Evolutionary conservation across 2,797 vertebrate species (phyloP), one percentile per base, ranked within the genome.

Genomic region (Ispidina picta): DNA sequence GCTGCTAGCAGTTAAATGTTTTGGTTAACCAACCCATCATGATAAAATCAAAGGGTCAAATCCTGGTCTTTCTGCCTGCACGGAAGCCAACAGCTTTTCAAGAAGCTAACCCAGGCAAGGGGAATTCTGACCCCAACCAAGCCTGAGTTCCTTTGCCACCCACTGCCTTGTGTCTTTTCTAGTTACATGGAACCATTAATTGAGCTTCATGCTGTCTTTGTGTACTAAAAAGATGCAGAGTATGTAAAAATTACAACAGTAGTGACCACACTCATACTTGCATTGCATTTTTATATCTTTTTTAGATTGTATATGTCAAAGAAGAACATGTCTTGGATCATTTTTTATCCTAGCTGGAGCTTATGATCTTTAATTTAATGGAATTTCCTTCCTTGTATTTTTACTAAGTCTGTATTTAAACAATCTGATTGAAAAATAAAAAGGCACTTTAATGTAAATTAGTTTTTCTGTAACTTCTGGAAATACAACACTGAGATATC

Each of bases 1-100:
- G 65, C 64, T 91, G 29, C 69, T 86, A 58, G 78, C 90, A 76
- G 89, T 92, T 94, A 95, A 96, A 80, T 71, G 72, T 94, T 94
- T 94, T 80, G 63, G 59, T 89, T 88, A 93, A 54, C 49, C 44
- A 86, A 44, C 56, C 25, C 48, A 66, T 70, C 70, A 58, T 33
- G 51, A 86, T n/a, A 88, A 91, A 94, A 79, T 69, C 73, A 78
- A 85, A 75, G 62, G 65, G 75, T 75, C 85, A 90, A 88, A 73
- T 81, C 55, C 26, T 55, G 70, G 29, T 33, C 59, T 78, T 90
- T 77, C 65, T 83, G n/a, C 59, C 65, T 8, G 1, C 48, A 63
- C 31, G 10, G 26, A 52, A 52, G 21, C 59, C 13, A 85, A 14
- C 1, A 7, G 17, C 39, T 82, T 74, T 88, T 20, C 37, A 46